These are phyloP conservation scores for Lepidurus arcticus DNA, from an alignment of 1,140 invertebrate species.

Conservation along the genomic window DNA sequence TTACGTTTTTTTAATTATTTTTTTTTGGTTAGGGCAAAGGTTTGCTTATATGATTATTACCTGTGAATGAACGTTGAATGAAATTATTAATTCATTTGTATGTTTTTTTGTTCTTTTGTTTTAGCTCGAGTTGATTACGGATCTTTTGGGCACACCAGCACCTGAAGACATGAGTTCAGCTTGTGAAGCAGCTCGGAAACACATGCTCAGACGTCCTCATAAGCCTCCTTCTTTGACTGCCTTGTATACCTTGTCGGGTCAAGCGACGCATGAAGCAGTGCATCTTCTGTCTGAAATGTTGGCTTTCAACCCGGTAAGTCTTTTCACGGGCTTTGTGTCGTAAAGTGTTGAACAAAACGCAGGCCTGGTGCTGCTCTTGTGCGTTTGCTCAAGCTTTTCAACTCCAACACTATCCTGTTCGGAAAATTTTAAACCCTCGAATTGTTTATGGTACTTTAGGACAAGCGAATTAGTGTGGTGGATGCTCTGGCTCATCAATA, in stretches of 20 bases:
- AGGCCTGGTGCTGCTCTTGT: not conserved
- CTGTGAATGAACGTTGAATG: not conserved
- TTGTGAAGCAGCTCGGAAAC: constrained; percentile 88
- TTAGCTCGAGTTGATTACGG: constrained; percentile 91
- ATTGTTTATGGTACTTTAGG: constrained; percentile 49
- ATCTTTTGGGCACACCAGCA: constrained; percentile 92
- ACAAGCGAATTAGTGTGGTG: constrained; percentile 85
- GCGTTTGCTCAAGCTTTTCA: not conserved
- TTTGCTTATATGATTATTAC: not conserved
- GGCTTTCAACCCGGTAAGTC: constrained; percentile 90
- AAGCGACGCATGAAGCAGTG: constrained; percentile 94
- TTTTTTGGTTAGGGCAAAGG: no score
- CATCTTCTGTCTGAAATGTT: constrained; percentile 97
- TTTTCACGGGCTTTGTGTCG: not conserved
- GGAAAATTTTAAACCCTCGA: constrained; percentile 2
- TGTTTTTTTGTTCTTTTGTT: constrained; percentile 28
- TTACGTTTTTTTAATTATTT: not conserved
- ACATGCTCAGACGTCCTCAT: constrained; percentile 81
- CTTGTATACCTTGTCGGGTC: constrained; percentile 82
- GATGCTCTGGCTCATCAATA: constrained; percentile 90
- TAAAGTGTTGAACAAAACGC: not conserved
- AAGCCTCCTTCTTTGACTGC: constrained; percentile 83
- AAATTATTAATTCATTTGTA: constrained; percentile 28
- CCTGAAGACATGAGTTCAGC: constrained; percentile 92
- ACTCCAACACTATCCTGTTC: not conserved